Percentiles rank a stretch among this genome's conserved stretches.
phyloP scores from a whole-genome alignment of 2,113 vertebrate species.

The Vulpes ferrilata region DNA sequence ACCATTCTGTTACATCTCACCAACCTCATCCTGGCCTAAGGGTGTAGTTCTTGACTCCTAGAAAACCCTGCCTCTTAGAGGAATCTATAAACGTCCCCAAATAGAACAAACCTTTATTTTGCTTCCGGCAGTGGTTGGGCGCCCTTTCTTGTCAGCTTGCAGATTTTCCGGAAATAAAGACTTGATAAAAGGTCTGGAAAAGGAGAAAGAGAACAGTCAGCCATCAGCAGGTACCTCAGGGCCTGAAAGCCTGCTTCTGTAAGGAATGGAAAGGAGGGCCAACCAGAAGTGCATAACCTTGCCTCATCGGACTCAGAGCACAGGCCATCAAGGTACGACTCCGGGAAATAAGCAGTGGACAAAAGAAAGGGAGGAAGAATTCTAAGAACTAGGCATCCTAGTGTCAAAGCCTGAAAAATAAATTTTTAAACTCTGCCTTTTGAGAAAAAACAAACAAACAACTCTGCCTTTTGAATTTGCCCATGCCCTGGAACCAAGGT shows the following conservation, averaged over 20 bases:
- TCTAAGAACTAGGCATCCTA: background rate
- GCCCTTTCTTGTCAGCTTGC: constrained; percentile 98
- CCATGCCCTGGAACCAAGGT: background rate
- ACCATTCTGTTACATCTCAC: background rate
- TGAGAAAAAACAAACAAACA: background rate
- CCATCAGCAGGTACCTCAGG: background rate
- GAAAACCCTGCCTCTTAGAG: background rate
- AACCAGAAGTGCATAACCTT: background rate
- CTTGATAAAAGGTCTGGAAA: constrained; percentile 95
- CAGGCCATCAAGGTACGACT: background rate
- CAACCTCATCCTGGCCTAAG: background rate
- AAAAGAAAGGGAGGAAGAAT: background rate
- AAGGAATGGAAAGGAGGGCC: background rate
- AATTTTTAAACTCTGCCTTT: background rate
- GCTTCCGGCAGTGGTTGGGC: constrained; percentile 97
- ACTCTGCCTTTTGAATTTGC: background rate
- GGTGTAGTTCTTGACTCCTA: background rate
- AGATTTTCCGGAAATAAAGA: constrained; percentile 96
- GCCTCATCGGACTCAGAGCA: background rate
- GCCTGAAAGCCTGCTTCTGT: background rate
- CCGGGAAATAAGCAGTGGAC: background rate
- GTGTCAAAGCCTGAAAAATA: background rate
- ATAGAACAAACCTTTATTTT: constrained; percentile 96
- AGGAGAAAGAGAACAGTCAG: constrained; percentile 68
- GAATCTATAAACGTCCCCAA: background rate